These are phyloP conservation scores for Perca schrenkii DNA, from an alignment of 2,113 vertebrate species.

Conservation along the genomic window DNA sequence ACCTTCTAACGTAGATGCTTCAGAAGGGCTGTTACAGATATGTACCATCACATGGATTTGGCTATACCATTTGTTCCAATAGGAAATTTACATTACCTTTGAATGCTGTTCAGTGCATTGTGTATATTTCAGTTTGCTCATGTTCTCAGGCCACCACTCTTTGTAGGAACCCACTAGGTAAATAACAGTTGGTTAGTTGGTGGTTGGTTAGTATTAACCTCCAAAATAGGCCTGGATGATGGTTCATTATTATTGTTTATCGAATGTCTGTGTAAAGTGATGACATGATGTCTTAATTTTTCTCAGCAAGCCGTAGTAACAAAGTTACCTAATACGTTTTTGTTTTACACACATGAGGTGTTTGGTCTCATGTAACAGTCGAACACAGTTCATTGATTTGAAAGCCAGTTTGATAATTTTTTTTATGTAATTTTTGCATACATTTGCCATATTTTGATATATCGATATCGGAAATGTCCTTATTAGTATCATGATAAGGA, in stretches of 20 bases:
- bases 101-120: not conserved
- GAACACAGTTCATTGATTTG: no score
- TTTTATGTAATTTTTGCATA: no score
- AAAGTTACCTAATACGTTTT: not conserved
- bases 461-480: no score
- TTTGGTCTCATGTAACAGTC: no score
- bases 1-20: conserved; percentile 4
- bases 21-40: not conserved
- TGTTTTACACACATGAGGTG: no score
- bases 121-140: not conserved
- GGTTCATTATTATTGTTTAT: not conserved
- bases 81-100: not conserved
- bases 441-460: no score
- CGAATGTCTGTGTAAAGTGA: not conserved
- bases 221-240: not conserved
- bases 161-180: no score
- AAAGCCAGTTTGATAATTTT: no score
- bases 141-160: not conserved
- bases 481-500: no score
- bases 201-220: not conserved
- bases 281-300: not conserved
- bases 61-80: not conserved
- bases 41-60: no score
- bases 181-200: not conserved
- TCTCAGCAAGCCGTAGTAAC: not conserved